A percentile compares a stretch with the other conserved stretches of the same genome.
phyloP scores from a whole-genome alignment of 1,140 invertebrate species.

The Caenorhabditis elegans region DNA sequence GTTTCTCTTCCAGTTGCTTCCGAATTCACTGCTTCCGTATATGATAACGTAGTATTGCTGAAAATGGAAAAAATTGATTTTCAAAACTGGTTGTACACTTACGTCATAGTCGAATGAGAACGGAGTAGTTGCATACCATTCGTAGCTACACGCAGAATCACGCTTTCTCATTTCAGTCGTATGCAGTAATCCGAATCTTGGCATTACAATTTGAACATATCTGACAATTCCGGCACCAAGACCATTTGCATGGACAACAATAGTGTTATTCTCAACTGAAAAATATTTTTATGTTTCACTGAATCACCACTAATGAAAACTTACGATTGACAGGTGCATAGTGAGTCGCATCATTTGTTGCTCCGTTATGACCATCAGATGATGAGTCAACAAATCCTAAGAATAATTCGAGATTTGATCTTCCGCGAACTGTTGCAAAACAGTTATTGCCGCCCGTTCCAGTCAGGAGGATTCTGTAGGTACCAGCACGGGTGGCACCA shows the following conservation, averaged over 20 bases:
- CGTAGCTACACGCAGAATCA: constrained; percentile 23
- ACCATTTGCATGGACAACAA: constrained; percentile 36
- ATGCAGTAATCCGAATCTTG: constrained; percentile 34
- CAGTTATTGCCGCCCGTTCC: constrained; percentile 26
- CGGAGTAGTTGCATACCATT: constrained; percentile 29
- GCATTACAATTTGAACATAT: constrained; percentile 24
- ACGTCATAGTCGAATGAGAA: constrained; percentile 16
- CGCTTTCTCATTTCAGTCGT: constrained; percentile 25
- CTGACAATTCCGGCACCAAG: constrained; percentile 16
- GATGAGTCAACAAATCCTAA: constrained; percentile 37
- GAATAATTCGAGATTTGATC: constrained; percentile 44
- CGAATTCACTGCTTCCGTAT: constrained; percentile 33
- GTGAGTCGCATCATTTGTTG: constrained; percentile 36
- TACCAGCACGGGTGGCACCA: constrained; percentile 37
- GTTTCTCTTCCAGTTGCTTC: constrained; percentile 40
- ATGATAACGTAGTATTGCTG: constrained; percentile 17
- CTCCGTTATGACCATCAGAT: constrained; percentile 39
- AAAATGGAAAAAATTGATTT: not conserved
- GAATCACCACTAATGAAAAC: not conserved
- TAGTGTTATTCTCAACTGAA: constrained; percentile 35
- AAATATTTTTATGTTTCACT: not conserved
- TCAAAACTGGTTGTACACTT: not conserved
- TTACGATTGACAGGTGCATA: constrained; percentile 38
- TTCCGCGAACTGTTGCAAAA: constrained; percentile 31
- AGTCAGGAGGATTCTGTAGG: constrained; percentile 15